Percentiles rank a stretch among this genome's conserved stretches.
phyloP scores from a whole-genome alignment of 2,113 vertebrate species.

The Herpailurus yagouaroundi region DNA sequence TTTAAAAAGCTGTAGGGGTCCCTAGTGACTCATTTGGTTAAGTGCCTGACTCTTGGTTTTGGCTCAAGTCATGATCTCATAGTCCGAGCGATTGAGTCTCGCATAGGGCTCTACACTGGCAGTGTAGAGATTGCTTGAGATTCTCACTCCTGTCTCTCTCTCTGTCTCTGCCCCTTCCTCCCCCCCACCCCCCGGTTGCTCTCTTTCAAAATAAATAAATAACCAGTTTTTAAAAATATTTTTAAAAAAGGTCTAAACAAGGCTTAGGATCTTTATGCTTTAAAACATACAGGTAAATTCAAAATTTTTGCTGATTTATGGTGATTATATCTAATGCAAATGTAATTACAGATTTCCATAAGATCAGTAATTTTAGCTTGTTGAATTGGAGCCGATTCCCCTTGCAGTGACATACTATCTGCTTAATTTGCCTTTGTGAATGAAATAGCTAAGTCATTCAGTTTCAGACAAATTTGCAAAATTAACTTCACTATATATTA shows the following conservation, averaged over 20 bases:
- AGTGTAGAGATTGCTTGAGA: too few species aligned
- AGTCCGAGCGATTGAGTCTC: too few species aligned
- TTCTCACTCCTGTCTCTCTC: too few species aligned
- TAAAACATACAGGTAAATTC: background rate
- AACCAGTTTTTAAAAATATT: too few species aligned
- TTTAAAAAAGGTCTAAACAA: background rate
- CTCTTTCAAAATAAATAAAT: too few species aligned
- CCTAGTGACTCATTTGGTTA: too few species aligned
- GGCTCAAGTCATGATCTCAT: too few species aligned
- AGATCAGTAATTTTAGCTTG: conserved; percentile 19
- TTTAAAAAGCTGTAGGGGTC: background rate
- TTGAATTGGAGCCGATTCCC: background rate
- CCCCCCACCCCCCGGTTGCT: too few species aligned
- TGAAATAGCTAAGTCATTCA: background rate
- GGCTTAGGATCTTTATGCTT: background rate
- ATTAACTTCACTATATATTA: background rate
- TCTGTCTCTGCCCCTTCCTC: too few species aligned
- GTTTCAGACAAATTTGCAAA: background rate
- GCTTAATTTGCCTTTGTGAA: background rate
- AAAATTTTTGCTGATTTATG: background rate
- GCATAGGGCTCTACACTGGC: too few species aligned
- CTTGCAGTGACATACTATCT: background rate
- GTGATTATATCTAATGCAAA: background rate
- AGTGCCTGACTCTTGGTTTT: too few species aligned
- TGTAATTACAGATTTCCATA: background rate